A percentile compares a stretch with the other conserved stretches of the same genome.
phyloP scores from a whole-genome alignment of 2,888 invertebrate genomes.

The Hyposoter dolosus region DNA sequence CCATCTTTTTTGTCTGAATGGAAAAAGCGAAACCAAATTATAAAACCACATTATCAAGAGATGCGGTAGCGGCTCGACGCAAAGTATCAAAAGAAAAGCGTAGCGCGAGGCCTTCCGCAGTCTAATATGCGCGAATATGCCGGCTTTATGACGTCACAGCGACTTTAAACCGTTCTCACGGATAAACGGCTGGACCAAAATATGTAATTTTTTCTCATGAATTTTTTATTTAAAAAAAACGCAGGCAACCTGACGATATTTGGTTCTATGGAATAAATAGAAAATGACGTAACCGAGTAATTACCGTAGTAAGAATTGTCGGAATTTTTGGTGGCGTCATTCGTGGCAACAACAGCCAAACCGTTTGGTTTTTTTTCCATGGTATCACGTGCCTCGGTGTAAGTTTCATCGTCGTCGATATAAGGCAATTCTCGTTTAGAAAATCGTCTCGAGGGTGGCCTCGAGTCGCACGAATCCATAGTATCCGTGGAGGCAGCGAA shows the following conservation, averaged over 20 bases:
- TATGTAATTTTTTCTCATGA: too few species aligned
- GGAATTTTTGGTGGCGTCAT: conserved; percentile 75
- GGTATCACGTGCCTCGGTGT: conserved; percentile 76
- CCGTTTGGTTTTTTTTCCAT: conserved; percentile 80
- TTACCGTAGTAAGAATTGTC: conserved; percentile 66
- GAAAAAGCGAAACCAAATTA: background rate
- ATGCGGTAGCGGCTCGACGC: too few species aligned
- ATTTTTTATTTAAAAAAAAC: too few species aligned
- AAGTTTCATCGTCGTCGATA: conserved; percentile 76
- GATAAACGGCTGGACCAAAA: too few species aligned
- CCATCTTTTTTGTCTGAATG: conserved; percentile 63
- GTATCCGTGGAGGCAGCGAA: conserved; percentile 71
- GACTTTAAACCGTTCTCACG: too few species aligned
- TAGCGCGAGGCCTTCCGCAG: too few species aligned
- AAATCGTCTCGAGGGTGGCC: conserved; percentile 67
- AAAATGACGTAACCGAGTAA: background rate
- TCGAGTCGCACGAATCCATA: conserved; percentile 71
- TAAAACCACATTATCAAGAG: background rate
- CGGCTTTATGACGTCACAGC: too few species aligned
- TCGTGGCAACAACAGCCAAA: conserved; percentile 79
- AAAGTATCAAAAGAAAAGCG: too few species aligned
- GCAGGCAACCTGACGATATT: too few species aligned
- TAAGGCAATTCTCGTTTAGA: conserved; percentile 78
- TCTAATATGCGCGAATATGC: too few species aligned
- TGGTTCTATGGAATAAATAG: background rate